Evolutionary conservation across 2,888 invertebrate species (phyloP).

Genomic region (Yponomeuta evonymella): DNA sequence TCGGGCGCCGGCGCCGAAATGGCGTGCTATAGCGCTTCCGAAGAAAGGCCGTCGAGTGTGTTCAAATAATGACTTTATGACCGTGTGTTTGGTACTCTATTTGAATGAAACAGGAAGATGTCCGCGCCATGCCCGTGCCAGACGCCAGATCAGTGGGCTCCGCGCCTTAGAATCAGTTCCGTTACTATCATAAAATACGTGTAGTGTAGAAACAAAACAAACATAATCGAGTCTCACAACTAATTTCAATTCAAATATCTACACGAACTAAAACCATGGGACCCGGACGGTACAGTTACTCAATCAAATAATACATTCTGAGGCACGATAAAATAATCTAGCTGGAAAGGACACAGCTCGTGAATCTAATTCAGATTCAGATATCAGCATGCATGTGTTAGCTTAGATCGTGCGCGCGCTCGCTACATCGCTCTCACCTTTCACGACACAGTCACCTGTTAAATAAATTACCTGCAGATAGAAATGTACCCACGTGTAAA

Average conservation of each 20-base stretch:
- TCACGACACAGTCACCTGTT: slow-evolving; percentile 48
- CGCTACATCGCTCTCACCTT: slow-evolving; percentile 27
- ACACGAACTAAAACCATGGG: neutral
- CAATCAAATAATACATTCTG: slow-evolving; percentile 10
- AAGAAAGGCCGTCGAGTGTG: too few species aligned
- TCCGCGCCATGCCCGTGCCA: too few species aligned
- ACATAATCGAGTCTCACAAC: neutral
- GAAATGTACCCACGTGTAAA: slow-evolving; percentile 48
- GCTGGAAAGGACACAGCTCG: slow-evolving; percentile 19
- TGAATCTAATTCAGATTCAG: slow-evolving; percentile 22
- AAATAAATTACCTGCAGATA: slow-evolving; percentile 50
- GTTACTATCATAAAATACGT: too few species aligned
- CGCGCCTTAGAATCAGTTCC: too few species aligned
- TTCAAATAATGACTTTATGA: too few species aligned
- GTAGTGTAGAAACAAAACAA: neutral
- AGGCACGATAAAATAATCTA: slow-evolving; percentile 15
- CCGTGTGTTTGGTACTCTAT: too few species aligned
- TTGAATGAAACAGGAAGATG: too few species aligned
- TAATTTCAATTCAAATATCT: neutral
- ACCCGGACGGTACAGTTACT: neutral
- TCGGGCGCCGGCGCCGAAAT: too few species aligned
- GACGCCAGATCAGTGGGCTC: too few species aligned
- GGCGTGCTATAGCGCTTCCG: too few species aligned
- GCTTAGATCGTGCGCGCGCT: slow-evolving; percentile 24
- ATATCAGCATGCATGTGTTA: slow-evolving; percentile 20